Percentiles rank a stretch among this genome's conserved stretches.
Conservation (phyloP, 2,113 vertebrate species). For the Psephotus haematonotus region DNA sequence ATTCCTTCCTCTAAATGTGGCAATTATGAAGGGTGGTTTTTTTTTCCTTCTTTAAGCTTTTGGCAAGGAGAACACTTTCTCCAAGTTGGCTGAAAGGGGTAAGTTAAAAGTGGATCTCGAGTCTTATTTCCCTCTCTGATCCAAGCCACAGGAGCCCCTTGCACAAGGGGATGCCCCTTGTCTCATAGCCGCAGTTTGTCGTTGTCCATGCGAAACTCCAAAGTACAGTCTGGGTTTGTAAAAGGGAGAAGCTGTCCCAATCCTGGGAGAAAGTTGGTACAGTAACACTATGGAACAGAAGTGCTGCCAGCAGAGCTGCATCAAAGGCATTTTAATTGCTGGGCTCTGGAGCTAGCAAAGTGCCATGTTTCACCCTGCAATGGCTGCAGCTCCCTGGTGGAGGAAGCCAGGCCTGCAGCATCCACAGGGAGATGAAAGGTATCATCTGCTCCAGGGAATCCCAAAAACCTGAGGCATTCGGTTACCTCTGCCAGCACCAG, state of each 20-base stretch:
- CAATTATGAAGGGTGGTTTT: slow-evolving; percentile 57
- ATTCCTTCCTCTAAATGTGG: slow-evolving; percentile 84
- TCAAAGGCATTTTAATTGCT: background rate
- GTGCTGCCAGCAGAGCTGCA: background rate
- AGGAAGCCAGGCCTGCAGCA: background rate
- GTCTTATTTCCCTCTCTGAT: background rate
- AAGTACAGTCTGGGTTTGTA: rapidly evolving
- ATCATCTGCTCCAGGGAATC: background rate
- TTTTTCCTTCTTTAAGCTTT: background rate
- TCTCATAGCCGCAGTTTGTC: rapidly evolving
- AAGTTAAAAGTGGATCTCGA: background rate
- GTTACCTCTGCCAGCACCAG: no score
- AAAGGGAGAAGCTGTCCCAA: background rate
- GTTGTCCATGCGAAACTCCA: rapidly evolving
- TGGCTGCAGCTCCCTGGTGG: background rate
- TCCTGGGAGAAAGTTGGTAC: background rate
- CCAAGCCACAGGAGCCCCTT: background rate
- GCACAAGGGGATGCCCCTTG: background rate
- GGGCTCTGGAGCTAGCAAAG: background rate
- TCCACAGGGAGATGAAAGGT: rapidly evolving
- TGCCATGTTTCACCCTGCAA: background rate
- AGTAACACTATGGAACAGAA: rapidly evolving
- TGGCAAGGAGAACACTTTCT: background rate
- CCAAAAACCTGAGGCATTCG: rapidly evolving
- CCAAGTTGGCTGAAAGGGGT: background rate